phyloP scores from a whole-genome alignment of 2,797 vertebrate genomes.

The Nasua narica region DNA sequence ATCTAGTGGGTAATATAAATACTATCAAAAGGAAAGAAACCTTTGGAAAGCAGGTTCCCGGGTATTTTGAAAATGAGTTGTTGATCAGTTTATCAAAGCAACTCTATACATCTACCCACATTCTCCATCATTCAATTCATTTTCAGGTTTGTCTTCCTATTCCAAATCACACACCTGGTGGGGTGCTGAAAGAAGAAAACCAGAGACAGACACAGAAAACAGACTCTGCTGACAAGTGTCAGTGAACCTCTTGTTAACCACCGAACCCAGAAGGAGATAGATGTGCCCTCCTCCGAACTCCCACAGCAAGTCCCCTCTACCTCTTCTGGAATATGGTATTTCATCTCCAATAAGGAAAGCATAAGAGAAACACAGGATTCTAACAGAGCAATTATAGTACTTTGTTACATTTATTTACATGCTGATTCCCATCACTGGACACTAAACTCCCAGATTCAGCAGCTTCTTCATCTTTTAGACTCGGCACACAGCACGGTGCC shows the following conservation, averaged over 20 bases:
- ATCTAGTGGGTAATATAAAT: not conserved
- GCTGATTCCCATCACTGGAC: not conserved
- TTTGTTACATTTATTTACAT: not conserved
- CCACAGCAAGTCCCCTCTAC: not conserved
- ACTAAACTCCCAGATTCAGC: not conserved
- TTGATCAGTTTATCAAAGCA: not conserved
- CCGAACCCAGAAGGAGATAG: not conserved
- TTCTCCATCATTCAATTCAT: not conserved
- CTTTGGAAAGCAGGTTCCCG: not conserved
- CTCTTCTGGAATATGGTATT: not conserved
- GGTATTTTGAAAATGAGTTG: not conserved
- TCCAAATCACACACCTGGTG: not conserved
- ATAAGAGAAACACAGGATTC: not conserved
- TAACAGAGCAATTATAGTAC: not conserved
- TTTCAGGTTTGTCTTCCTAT: not conserved
- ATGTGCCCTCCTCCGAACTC: not conserved
- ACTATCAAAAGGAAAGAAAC: conserved; percentile 5
- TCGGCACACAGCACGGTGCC: not conserved
- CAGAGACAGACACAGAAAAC: not conserved
- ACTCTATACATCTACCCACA: not conserved
- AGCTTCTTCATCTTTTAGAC: not conserved
- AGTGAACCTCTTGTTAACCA: not conserved
- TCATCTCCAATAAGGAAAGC: not conserved
- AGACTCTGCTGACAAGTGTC: not conserved
- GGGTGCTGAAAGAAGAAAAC: not conserved